Evolutionary conservation across 2,113 vertebrate species (phyloP), one percentile per base, ranked within the genome.

Genomic region (Nothocercus nigrocapillus): DNA sequence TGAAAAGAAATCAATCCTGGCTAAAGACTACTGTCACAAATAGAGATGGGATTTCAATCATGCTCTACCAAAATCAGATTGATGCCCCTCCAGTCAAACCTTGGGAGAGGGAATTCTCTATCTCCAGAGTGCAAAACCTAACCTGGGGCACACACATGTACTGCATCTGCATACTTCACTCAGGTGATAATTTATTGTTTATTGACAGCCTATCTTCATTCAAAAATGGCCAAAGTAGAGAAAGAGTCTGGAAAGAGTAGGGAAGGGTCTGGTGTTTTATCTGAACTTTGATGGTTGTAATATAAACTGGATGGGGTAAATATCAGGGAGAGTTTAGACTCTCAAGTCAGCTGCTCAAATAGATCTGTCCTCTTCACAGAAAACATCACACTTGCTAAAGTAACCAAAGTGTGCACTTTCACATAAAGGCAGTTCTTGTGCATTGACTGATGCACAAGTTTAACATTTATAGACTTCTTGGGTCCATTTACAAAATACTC

Each of bases 121-220:
- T 38, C n/a, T 28, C 30, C 17, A 28, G 34, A 32, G 32, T 28
- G 3, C 34, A 78, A 38, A 56, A 14, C 7, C 2, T 1, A 58
- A 25, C 11, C 11, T 0, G 61, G 38, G 42, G 14, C 34, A 56
- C 0, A 1, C 0, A 3, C 40, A 67, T n/a, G 13, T 13, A 13
- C 47, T 12, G 10, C 21, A 6, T 36, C n/a, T 56, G 34, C 28
- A 54, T 54, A 53, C 45, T 72, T 63, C 18, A 47, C 44, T 34
- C 13, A 5, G 45, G 20, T 36, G 13, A 53, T 11, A 49, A 5
- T 25, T 80, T 82, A 84, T 44, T 47, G 62, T 64, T 30, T 64
- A 79, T 16, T 32, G 47, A 53, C 11, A 18, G 15, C 15, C 19
- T 47, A 74, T 63, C 32, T 78, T 47, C 44, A 40, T 63, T 63